Conservation (phyloP, 2,797 vertebrate species). For the Epinephelus awoara region DNA sequence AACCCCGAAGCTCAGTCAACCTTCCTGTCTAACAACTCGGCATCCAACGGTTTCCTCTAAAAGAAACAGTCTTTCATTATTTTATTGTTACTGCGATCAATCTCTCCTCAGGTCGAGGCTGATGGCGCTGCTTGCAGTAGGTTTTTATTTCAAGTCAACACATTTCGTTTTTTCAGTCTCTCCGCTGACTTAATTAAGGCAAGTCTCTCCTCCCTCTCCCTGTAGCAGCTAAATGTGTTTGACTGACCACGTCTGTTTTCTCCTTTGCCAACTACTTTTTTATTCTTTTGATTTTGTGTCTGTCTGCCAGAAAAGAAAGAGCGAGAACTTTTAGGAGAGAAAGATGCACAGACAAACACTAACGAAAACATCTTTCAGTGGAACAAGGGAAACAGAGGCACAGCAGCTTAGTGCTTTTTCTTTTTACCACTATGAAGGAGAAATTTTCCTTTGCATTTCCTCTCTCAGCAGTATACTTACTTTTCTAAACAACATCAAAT, state of each 20-base stretch:
- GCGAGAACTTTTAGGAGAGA: neutral
- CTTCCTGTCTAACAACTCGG: neutral
- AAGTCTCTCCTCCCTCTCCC: neutral
- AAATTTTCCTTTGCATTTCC: slow-evolving; percentile 2
- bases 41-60: neutral
- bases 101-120: neutral
- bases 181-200: slow-evolving; percentile 10
- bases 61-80: slow-evolving; percentile 4
- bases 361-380: slow-evolving; percentile 5
- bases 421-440: neutral
- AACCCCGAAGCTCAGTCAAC: neutral
- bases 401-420: neutral
- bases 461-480: slow-evolving; percentile 7
- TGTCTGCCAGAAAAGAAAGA: slow-evolving; percentile 10
- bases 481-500: slow-evolving; percentile 10
- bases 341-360: slow-evolving; percentile 7
- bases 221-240: neutral
- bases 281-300: slow-evolving; percentile 2
- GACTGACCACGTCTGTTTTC: neutral
- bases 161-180: neutral
- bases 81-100: neutral
- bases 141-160: slow-evolving; percentile 13
- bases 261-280: neutral
- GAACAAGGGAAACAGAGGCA: neutral
- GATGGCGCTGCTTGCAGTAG: neutral